Conservation (phyloP, 1,140 invertebrate species). For the Papilio aristodemus region DNA sequence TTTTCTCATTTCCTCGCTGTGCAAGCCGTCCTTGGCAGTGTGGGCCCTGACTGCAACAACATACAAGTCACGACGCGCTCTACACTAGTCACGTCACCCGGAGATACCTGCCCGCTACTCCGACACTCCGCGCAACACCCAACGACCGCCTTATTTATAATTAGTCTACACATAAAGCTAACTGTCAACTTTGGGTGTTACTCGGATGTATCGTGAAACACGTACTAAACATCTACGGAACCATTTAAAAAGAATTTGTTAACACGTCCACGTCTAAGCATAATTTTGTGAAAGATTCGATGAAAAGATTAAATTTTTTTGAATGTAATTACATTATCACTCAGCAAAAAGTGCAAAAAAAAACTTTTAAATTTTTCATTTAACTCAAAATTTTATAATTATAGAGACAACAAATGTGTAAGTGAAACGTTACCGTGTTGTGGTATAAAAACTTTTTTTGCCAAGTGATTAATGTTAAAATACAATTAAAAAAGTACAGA, state of each 20-base stretch:
- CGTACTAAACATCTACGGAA: conserved; percentile 71
- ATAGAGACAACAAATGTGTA: no score
- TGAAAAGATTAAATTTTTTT: conserved; percentile 42
- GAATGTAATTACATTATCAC: conserved; percentile 36
- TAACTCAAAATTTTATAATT: neutral
- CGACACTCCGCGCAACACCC: conserved; percentile 52
- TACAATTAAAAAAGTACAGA: conserved; percentile 37
- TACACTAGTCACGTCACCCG: conserved; percentile 68
- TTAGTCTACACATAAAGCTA: conserved; percentile 21
- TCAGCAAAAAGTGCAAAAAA: conserved; percentile 45
- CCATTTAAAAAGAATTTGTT: conserved; percentile 62
- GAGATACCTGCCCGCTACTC: conserved; percentile 56
- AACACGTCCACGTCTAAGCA: conserved; percentile 75
- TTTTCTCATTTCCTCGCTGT: conserved; percentile 96
- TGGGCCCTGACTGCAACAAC: conserved; percentile 86
- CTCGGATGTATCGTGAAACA: conserved; percentile 52
- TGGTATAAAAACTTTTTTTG: conserved; percentile 16
- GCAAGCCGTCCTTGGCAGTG: conserved; percentile 92
- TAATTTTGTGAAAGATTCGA: conserved; percentile 45
- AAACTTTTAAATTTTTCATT: neutral
- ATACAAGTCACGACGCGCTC: conserved; percentile 76
- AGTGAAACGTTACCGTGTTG: no score
- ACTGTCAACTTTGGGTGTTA: conserved; percentile 43
- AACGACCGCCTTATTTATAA: conserved; percentile 23
- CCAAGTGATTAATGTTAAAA: conserved; percentile 41